Conservation (phyloP, 2,888 invertebrate genomes). For the Epistrophe eligans region DNA sequence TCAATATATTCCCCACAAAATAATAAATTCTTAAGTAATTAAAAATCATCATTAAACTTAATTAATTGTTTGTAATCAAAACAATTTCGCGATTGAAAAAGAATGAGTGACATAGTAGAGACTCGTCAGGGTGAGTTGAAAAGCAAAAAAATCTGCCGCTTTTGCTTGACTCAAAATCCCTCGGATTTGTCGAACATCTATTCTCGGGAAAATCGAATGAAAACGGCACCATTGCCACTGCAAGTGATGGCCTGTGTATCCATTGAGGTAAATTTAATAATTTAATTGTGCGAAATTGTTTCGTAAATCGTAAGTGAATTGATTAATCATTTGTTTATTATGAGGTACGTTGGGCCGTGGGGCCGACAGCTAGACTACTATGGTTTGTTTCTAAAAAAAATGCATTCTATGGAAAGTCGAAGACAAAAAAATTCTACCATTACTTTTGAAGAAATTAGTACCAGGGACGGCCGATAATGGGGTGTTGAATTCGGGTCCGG, state of each 20-base stretch:
- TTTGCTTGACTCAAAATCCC: slow-evolving; percentile 88
- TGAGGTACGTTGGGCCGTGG: no score
- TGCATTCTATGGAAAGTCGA: slow-evolving; percentile 3
- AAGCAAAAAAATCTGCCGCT: slow-evolving; percentile 89
- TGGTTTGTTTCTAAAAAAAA: slow-evolving; percentile 79
- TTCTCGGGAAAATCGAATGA: slow-evolving; percentile 85
- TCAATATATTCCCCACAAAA: neutral
- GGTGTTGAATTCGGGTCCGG: neutral
- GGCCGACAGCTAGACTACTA: neutral
- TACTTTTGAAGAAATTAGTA: slow-evolving; percentile 38
- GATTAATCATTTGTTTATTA: slow-evolving; percentile 1
- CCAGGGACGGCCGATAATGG: neutral
- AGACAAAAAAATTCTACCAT: slow-evolving; percentile 34
- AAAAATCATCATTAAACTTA: neutral
- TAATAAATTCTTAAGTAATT: neutral
- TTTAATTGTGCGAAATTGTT: neutral
- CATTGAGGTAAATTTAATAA: slow-evolving; percentile 87
- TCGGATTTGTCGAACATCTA: slow-evolving; percentile 88
- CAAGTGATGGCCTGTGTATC: slow-evolving; percentile 92
- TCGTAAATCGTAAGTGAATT: neutral
- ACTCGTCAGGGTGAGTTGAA: slow-evolving; percentile 84
- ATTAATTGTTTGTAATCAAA: neutral
- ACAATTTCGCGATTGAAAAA: neutral
- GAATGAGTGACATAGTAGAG: slow-evolving; percentile 61
- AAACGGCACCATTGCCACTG: slow-evolving; percentile 87